Evolutionary conservation across 1,140 invertebrate genomes (phyloP).

Genomic region (Geopemphigus sp.): DNA sequence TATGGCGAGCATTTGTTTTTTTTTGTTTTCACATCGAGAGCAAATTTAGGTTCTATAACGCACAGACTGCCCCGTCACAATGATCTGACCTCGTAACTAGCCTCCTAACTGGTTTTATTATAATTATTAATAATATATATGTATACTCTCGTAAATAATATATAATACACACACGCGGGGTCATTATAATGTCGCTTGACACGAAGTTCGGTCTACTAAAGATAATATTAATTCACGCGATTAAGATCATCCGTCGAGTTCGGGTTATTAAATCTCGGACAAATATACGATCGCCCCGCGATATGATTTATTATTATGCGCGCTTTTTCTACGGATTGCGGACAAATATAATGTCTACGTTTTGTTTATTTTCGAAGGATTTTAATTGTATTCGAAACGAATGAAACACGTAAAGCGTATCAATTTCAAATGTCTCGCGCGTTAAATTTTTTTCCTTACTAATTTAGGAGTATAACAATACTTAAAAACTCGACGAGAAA

Average conservation of each 20-base stretch:
- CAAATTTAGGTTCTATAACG: neutral
- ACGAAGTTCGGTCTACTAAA: neutral
- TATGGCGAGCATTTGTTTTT: neutral
- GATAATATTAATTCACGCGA: neutral
- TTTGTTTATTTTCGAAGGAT: no score
- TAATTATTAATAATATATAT: no score
- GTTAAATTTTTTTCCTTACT: no score
- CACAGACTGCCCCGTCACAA: neutral
- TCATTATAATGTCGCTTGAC: neutral
- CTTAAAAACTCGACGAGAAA: no score
- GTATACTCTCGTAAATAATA: neutral
- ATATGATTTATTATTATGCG: no score
- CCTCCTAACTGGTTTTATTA: constrained; percentile 13
- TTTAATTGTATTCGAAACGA: no score
- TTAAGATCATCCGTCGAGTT: neutral
- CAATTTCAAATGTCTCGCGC: no score
- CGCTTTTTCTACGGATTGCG: no score
- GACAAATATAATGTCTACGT: no score
- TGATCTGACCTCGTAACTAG: neutral
- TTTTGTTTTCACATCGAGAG: neutral
- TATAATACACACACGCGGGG: neutral
- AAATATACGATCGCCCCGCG: neutral
- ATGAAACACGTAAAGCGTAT: no score
- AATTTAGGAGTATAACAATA: no score
- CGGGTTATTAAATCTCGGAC: neutral